Percentiles rank a stretch among this genome's conserved stretches.
Evolutionary conservation across 2,797 vertebrate species (phyloP).

Genomic region (Ispidina lecontei): DNA sequence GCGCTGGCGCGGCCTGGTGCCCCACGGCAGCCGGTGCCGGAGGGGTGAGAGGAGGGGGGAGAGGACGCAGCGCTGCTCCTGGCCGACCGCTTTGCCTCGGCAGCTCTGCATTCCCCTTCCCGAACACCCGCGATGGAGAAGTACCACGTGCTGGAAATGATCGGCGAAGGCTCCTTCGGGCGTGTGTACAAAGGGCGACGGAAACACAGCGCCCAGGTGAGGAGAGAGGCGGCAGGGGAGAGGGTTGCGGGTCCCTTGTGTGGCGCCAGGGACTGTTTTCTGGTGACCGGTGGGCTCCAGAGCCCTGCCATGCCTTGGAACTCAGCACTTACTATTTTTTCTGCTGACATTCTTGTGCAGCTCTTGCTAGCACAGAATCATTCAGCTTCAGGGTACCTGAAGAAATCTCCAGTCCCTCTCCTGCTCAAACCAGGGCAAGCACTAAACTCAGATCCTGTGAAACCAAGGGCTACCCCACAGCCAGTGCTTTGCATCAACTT

Average conservation of each 20-base stretch:
- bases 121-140: constrained; percentile 79
- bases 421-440: background rate
- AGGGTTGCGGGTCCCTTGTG: background rate
- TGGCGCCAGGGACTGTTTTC: background rate
- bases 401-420: background rate
- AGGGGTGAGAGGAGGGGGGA: too few relatives aligned
- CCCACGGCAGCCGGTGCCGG: background rate
- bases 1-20: background rate
- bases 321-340: background rate
- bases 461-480: background rate
- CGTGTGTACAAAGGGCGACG: constrained; percentile 93
- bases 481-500: background rate
- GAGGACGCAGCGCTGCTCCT: background rate
- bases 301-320: background rate
- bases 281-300: background rate
- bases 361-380: background rate
- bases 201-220: constrained; percentile 88
- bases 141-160: constrained; percentile 91
- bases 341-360: background rate
- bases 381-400: background rate
- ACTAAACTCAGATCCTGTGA: background rate
- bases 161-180: constrained; percentile 94
- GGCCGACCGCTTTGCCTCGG: background rate
- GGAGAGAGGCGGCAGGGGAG: background rate
- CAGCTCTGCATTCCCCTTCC: background rate